Evolutionary conservation across 2,113 vertebrate species (phyloP).

Genomic region (Maccullochella peelii): DNA sequence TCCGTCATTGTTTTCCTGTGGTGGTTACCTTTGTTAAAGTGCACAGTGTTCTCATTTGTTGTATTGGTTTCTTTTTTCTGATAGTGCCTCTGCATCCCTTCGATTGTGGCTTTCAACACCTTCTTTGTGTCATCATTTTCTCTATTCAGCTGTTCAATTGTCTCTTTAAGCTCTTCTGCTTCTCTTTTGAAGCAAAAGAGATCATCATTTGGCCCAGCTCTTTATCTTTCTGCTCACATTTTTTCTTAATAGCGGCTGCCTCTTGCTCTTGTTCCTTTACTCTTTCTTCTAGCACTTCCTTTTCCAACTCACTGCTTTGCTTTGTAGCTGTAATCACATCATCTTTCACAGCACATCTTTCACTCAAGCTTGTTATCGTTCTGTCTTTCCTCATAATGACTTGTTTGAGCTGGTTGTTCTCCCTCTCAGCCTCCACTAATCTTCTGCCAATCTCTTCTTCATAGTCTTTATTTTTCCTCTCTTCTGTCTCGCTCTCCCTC

Average conservation of each 20-base stretch:
- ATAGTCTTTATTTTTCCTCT: background rate
- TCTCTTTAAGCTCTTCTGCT: constrained; percentile 38
- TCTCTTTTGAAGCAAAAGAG: too few species aligned
- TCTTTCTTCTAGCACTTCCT: constrained; percentile 10
- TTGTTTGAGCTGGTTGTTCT: constrained; percentile 29
- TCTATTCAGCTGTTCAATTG: constrained; percentile 21
- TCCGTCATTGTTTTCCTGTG: background rate
- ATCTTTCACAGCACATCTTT: constrained; percentile 18
- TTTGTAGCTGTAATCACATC: constrained; percentile 16
- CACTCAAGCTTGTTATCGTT: constrained; percentile 16
- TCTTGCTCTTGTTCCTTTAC: constrained; percentile 4
- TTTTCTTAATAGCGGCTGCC: background rate
- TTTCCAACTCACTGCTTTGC: constrained; percentile 3
- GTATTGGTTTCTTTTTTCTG: background rate
- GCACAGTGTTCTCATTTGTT: background rate
- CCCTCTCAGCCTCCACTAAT: constrained; percentile 22
- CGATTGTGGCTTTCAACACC: constrained; percentile 11
- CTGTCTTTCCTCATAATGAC: constrained; percentile 13
- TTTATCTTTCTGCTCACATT: constrained; percentile 16
- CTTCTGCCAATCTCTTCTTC: constrained; percentile 12
- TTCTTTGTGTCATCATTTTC: constrained; percentile 36
- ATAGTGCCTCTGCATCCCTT: constrained; percentile 20
- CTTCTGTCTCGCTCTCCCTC: background rate
- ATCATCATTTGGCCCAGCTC: constrained; percentile 12
- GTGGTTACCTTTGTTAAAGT: background rate